Evolutionary conservation across 2,888 invertebrate genomes (phyloP), one percentile per base, ranked within the genome.

Genomic region (Mayetiola destructor): DNA sequence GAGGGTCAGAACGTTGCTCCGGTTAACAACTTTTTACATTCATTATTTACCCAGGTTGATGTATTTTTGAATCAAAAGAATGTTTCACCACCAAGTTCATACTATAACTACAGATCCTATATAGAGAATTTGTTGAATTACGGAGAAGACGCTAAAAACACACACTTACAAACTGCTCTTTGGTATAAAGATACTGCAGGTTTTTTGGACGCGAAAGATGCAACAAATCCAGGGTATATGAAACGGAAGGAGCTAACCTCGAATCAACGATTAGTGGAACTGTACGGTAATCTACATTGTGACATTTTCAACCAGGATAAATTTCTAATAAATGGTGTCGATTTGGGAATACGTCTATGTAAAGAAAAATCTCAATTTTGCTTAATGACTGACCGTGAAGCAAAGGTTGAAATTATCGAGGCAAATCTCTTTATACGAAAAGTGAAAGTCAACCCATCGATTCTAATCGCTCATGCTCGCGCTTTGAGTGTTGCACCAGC

Each of bases 111-210:
- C 37, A 1, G 58, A 27, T 39, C 57, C 21, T 58, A 57, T 18
- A 55, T 59, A 29, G 58, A 59, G 57, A 21, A 20, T 21, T 39
- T 58, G 27, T 23, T 58, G 14, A 60, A 58, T 37, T 60, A 57
- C 27, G 57, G 59, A 5, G 32, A 52, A 39, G 58, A 56, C 39
- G 57, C 55, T 8, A 30, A 55, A 30, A 23, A 16, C 10, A 42
- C 42, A 16, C 58, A 58, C n/a, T 16, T 57, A 10, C 10, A 6
- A 23, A 18, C 27, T 21, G 14, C 5, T 20, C 12, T 37, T 12
- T 53, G 53, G 53, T 18, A 29, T 18, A 32, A 53, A 32, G 53
- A 53, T 20, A 27, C 23, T 12, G 18, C 18, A 14, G 21, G 20
- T 20, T 5, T 18, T 18, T 10, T 37, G 37, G n/a, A n/a, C n/a